phyloP scores from a whole-genome alignment of 1,140 invertebrate genomes.

The Sycophila sp. region DNA sequence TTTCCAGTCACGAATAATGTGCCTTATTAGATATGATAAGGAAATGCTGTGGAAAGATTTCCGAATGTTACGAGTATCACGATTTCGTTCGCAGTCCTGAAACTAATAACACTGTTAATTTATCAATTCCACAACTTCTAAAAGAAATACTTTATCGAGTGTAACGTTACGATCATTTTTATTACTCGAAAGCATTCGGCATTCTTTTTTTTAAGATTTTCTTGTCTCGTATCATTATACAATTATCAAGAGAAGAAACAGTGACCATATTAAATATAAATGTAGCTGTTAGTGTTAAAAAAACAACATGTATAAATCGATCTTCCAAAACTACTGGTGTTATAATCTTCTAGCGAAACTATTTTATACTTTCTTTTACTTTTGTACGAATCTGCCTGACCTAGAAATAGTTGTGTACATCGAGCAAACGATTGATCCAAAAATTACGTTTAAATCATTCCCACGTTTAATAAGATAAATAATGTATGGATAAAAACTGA shows the following conservation, averaged over 20 bases:
- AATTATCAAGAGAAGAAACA: slow-evolving; percentile 32
- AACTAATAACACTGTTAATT: too few species aligned
- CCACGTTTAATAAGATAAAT: neutral
- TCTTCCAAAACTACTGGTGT: slow-evolving; percentile 28
- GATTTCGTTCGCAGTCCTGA: too few species aligned
- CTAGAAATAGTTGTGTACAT: slow-evolving; percentile 31
- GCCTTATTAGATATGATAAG: slow-evolving; percentile 54
- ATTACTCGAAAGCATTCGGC: neutral
- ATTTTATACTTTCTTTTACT: slow-evolving; percentile 37
- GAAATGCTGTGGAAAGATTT: slow-evolving; percentile 44
- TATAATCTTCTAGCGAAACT: slow-evolving; percentile 30
- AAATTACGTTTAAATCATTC: slow-evolving; percentile 22
- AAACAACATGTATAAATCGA: slow-evolving; percentile 24
- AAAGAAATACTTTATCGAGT: too few species aligned
- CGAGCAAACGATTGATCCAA: neutral
- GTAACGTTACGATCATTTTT: neutral
- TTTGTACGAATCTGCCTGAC: slow-evolving; percentile 24
- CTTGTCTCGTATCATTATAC: slow-evolving; percentile 15
- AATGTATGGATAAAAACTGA: slow-evolving; percentile 12
- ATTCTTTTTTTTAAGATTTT: slow-evolving; percentile 30
- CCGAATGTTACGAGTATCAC: slow-evolving; percentile 41
- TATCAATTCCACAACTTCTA: too few species aligned
- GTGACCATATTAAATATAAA: slow-evolving; percentile 34
- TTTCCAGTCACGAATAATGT: slow-evolving; percentile 45
- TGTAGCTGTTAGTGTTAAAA: slow-evolving; percentile 20